Conservation (phyloP, 37 sponge, comb jelly and placozoan species). For the Spongilla lacustris region DNA sequence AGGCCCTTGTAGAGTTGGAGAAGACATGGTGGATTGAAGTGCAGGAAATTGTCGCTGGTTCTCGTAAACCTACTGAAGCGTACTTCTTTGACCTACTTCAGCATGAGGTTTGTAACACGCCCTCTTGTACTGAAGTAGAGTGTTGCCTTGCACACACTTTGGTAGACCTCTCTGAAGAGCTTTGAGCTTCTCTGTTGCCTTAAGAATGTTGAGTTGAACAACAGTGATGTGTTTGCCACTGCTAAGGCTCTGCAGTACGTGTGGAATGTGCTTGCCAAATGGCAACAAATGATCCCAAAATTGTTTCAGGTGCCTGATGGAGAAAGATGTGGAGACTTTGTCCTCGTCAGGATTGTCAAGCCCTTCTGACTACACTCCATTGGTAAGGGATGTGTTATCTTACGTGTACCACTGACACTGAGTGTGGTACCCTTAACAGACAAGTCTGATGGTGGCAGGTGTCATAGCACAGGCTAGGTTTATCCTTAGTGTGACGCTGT, state of each 20-base stretch:
- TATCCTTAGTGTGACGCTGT: slow-evolving; percentile 66
- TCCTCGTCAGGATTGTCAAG: not conserved
- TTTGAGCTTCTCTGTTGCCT: slow-evolving; percentile 82
- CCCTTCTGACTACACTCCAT: slow-evolving; percentile 36
- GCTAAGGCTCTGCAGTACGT: slow-evolving; percentile 75
- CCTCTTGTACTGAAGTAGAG: not conserved
- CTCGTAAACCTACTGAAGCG: slow-evolving; percentile 35
- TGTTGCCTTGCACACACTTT: not conserved
- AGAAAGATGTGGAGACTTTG: slow-evolving; percentile 67
- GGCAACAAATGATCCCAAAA: not conserved
- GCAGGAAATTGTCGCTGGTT: slow-evolving; percentile 60
- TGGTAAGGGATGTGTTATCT: slow-evolving; percentile 22
- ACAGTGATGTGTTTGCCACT: slow-evolving; percentile 52
- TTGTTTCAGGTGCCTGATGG: slow-evolving; percentile 59
- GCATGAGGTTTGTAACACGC: slow-evolving; percentile 57
- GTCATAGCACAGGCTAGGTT: slow-evolving; percentile 64
- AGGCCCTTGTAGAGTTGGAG: slow-evolving; percentile 87
- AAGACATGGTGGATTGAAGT: slow-evolving; percentile 79
- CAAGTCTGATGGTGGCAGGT: slow-evolving; percentile 51
- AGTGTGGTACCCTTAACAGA: slow-evolving; percentile 12
- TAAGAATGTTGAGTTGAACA: slow-evolving; percentile 50
- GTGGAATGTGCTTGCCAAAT: not conserved
- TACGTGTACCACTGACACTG: not conserved
- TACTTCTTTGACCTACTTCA: slow-evolving; percentile 71
- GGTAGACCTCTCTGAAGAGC: slow-evolving; percentile 61